Percentiles rank a stretch among this genome's conserved stretches.
phyloP scores from a whole-genome alignment of 2,797 vertebrate species.

The Benthosema pterotum region DNA sequence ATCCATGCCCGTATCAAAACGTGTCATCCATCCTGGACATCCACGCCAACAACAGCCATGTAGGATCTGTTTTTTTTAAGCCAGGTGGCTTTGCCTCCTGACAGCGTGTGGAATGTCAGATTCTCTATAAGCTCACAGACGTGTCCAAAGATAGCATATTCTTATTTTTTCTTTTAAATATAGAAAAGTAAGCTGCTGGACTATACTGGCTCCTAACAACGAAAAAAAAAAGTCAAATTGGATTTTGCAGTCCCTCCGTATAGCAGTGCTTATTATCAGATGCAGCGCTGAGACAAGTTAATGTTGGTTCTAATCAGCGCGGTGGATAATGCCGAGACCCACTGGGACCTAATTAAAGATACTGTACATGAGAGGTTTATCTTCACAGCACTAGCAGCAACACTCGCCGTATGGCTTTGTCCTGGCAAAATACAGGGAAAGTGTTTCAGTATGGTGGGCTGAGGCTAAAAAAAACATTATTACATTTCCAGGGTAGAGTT shows the following conservation, averaged over 20 bases:
- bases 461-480: slow-evolving; percentile 10
- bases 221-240: slow-evolving; percentile 8
- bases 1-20: slow-evolving; percentile 69
- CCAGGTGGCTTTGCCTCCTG: slow-evolving; percentile 36
- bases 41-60: slow-evolving; percentile 43
- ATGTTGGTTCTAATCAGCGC: slow-evolving; percentile 79
- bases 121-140: slow-evolving; percentile 27
- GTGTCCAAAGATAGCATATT: slow-evolving; percentile 18
- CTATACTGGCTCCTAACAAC: slow-evolving; percentile 16
- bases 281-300: slow-evolving; percentile 67
- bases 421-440: slow-evolving; percentile 40
- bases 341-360: slow-evolving; percentile 83
- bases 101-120: slow-evolving; percentile 29
- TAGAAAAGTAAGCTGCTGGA: slow-evolving; percentile 14
- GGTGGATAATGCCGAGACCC: slow-evolving; percentile 73
- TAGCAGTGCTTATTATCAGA: slow-evolving; percentile 53
- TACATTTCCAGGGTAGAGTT: not conserved
- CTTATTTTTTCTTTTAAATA: not conserved
- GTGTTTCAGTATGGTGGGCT: slow-evolving; percentile 46
- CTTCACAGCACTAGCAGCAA: slow-evolving; percentile 55
- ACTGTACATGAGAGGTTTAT: slow-evolving; percentile 76
- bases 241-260: slow-evolving; percentile 43
- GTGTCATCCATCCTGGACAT: slow-evolving; percentile 65
- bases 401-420: slow-evolving; percentile 53
- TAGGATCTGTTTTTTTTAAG: slow-evolving; percentile 56